These are phyloP conservation scores for Thelaira solivaga DNA, from an alignment of 2,888 invertebrate genomes.

Conservation along the genomic window DNA sequence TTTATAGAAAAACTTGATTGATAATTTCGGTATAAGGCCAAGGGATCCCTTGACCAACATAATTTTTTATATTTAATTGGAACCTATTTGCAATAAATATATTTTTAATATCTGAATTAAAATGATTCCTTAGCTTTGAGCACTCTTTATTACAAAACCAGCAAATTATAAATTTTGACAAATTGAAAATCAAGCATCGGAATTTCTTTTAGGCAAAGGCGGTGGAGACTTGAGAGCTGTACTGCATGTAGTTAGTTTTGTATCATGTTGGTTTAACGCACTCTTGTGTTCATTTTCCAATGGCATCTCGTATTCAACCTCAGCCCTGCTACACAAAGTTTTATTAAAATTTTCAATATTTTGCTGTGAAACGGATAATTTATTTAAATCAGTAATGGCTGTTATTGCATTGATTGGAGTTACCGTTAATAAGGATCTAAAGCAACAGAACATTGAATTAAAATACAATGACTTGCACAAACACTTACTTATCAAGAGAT, in stretches of 20 bases:
- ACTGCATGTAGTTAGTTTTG: constrained; percentile 63
- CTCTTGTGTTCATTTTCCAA: constrained; percentile 63
- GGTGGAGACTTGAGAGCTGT: constrained; percentile 70
- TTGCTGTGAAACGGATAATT: constrained; percentile 60
- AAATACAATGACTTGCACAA: too few relatives aligned
- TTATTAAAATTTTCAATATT: too few relatives aligned
- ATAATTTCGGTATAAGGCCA: too few relatives aligned
- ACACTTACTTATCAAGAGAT: constrained; percentile 55
- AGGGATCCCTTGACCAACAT: too few relatives aligned
- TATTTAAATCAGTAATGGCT: constrained; percentile 59
- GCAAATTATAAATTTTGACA: too few relatives aligned
- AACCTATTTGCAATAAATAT: too few relatives aligned
- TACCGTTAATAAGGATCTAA: constrained; percentile 55
- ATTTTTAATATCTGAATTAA: too few relatives aligned
- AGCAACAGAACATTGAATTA: too few relatives aligned
- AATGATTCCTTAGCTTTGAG: too few relatives aligned
- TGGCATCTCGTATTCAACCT: constrained; percentile 68
- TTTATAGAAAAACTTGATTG: too few relatives aligned
- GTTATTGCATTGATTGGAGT: constrained; percentile 48
- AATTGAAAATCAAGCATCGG: constrained; percentile 65
- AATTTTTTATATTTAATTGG: too few relatives aligned
- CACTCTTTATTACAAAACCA: too few relatives aligned
- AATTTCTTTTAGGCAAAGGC: constrained; percentile 73
- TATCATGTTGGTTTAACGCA: constrained; percentile 58
- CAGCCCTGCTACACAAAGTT: constrained; percentile 41